Conservation (phyloP, 2,888 invertebrate genomes). For the Hirtodrosophila histrioides region DNA sequence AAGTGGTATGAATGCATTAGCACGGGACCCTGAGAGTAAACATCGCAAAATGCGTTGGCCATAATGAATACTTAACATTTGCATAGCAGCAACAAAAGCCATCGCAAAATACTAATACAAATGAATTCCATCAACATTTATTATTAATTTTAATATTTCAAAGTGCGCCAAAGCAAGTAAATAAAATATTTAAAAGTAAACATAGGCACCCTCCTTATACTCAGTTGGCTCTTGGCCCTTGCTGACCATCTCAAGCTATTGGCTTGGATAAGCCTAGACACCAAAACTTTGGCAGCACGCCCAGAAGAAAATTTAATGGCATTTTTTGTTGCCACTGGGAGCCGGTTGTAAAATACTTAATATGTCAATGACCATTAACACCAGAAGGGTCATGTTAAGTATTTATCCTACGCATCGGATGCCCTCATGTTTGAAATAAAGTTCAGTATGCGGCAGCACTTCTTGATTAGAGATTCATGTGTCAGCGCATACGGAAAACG, state of each 20-base stretch:
- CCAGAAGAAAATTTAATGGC: constrained; percentile 22
- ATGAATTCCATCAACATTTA: constrained; percentile 62
- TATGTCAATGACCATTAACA: constrained; percentile 11
- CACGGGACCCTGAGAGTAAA: constrained; percentile 14
- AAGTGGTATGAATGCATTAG: constrained; percentile 23
- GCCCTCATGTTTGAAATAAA: too few relatives aligned
- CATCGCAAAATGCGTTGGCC: constrained; percentile 34
- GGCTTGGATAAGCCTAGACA: background rate
- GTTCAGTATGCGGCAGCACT: too few relatives aligned
- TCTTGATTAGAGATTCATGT: too few relatives aligned
- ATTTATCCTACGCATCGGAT: background rate
- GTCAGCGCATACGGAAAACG: too few relatives aligned
- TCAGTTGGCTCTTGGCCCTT: background rate
- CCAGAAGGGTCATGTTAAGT: background rate
- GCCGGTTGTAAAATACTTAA: constrained; percentile 18
- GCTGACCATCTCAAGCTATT: constrained; percentile 9
- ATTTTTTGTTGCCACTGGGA: constrained; percentile 1
- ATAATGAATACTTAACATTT: constrained; percentile 53
- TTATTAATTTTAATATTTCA: constrained; percentile 76
- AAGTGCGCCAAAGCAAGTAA: constrained; percentile 48
- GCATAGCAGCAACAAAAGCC: constrained; percentile 24
- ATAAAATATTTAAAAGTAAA: constrained; percentile 8
- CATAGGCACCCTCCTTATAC: constrained; percentile 19
- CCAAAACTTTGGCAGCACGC: constrained; percentile 6
- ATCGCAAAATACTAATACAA: constrained; percentile 31